Evolutionary conservation across 1,140 invertebrate genomes (phyloP).

Genomic region (Drosophila prosaltans): DNA sequence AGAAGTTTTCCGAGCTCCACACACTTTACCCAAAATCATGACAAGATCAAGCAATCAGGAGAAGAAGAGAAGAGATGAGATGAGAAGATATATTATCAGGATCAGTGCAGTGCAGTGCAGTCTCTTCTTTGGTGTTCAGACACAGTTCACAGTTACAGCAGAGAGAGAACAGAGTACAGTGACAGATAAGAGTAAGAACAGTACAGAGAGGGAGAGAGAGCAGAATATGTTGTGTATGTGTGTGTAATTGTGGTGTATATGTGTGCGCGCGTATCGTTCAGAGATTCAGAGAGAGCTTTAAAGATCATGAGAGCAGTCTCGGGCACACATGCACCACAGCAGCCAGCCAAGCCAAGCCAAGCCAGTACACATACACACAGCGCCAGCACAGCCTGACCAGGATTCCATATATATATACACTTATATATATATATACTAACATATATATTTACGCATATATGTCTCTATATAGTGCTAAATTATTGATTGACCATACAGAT

Average conservation of each 20-base stretch:
- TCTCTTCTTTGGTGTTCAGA: slow-evolving; percentile 50
- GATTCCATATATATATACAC: slow-evolving; percentile 51
- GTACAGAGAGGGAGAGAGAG: slow-evolving; percentile 28
- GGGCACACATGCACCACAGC: slow-evolving; percentile 33
- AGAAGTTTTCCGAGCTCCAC: slow-evolving; percentile 77
- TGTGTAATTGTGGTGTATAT: neutral
- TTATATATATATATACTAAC: slow-evolving; percentile 37
- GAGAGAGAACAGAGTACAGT: slow-evolving; percentile 28
- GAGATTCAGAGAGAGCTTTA: slow-evolving; percentile 37
- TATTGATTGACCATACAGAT: slow-evolving; percentile 16
- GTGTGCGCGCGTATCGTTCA: slow-evolving; percentile 17
- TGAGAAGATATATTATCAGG: slow-evolving; percentile 56
- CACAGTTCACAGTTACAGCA: slow-evolving; percentile 32
- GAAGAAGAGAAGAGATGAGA: slow-evolving; percentile 47
- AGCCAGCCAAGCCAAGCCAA: slow-evolving; percentile 20
- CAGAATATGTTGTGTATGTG: slow-evolving; percentile 17
- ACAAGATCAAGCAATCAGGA: slow-evolving; percentile 33
- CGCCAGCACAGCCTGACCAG: slow-evolving; percentile 48
- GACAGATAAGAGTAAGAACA: slow-evolving; percentile 33
- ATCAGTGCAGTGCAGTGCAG: slow-evolving; percentile 57
- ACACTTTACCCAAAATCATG: slow-evolving; percentile 67
- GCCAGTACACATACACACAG: slow-evolving; percentile 63
- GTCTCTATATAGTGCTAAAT: slow-evolving; percentile 46
- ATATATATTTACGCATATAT: neutral
- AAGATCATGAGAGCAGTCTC: slow-evolving; percentile 5